Conservation (phyloP, 2,888 invertebrate species). For the Idaea straminata region DNA sequence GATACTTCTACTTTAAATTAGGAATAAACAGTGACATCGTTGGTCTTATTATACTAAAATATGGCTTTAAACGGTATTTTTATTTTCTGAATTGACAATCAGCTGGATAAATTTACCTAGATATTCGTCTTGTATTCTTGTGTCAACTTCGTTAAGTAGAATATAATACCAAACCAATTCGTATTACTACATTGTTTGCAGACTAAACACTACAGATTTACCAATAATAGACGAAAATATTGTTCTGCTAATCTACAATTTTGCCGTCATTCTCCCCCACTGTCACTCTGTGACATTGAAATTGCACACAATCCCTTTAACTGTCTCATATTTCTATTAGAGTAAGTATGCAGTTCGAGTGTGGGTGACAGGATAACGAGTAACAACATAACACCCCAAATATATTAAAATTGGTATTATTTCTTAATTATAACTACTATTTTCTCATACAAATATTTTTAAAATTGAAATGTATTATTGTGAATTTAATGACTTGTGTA, state of each 20-base stretch:
- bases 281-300: slow-evolving; percentile 33
- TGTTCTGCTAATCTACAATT: slow-evolving; percentile 11
- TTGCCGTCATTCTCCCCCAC: background rate
- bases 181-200: background rate
- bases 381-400: slow-evolving; percentile 72
- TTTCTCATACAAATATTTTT: slow-evolving; percentile 13
- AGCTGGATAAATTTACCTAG: too few relatives aligned
- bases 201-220: background rate
- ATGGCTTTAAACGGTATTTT: too few relatives aligned
- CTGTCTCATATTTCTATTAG: slow-evolving; percentile 25
- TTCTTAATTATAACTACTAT: slow-evolving; percentile 6
- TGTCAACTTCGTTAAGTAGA: background rate
- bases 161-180: background rate
- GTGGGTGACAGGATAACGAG: slow-evolving; percentile 74
- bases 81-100: too few relatives aligned
- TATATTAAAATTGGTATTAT: slow-evolving; percentile 57
- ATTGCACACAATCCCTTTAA: slow-evolving; percentile 33
- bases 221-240: background rate
- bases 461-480: background rate
- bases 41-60: too few relatives aligned
- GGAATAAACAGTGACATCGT: too few relatives aligned
- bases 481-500: background rate
- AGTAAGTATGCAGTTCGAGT: slow-evolving; percentile 51
- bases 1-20: too few relatives aligned
- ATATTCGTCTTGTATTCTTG: too few relatives aligned